Base-by-base conservation (phyloP, 2,888 invertebrate species). In the Chrysomela aeneicollis region DNA sequence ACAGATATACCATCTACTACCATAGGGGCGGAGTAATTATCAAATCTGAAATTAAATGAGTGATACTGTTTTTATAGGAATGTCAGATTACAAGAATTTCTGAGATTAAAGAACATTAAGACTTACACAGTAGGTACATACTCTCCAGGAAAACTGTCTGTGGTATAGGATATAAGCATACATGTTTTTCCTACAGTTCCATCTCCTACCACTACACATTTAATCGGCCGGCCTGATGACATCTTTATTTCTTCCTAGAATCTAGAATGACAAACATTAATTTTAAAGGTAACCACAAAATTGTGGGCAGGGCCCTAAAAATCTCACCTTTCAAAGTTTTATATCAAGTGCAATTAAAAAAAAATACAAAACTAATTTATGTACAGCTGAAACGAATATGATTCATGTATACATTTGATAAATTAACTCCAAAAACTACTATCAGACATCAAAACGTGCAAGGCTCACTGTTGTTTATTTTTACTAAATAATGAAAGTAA, bases 21-120 rank as follows among this genome's bases (percentile, higher is more conserved):
- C 95, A 98, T 96, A 53, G 97, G 97, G 53, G 98, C 97, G 50
- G 98, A 98, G 83, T 98, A 98, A 85, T 98, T 98, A 84, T 98
- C 98, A 86, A 98, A 98, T 77, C 98, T 96, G 81, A 19, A 80
- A 82, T 42, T 15, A 15, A 12, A 15, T 42, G 15, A 15, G 8
- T 42, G 42, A 42, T 15, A 35, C 35, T 35, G 2, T 35, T 12
- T 35, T 35, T 12, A 47, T 49, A 47, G 19, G 17, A 17, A 5
- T 47, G 47, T 15, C 10, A 47, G 17, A 15, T 18, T 47, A n/a
- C n/a, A n/a, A n/a, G n/a, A n/a, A n/a, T n/a, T n/a, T n/a, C n/a
- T n/a, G n/a, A n/a, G n/a, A 42, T 42, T 52, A 17, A 26, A 57
- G 10, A n/a, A n/a, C n/a, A n/a, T n/a, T n/a, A 26, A 26, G 26